Base-by-base conservation (phyloP, 2,113 vertebrate species). In the Lipophrys pholis region DNA sequence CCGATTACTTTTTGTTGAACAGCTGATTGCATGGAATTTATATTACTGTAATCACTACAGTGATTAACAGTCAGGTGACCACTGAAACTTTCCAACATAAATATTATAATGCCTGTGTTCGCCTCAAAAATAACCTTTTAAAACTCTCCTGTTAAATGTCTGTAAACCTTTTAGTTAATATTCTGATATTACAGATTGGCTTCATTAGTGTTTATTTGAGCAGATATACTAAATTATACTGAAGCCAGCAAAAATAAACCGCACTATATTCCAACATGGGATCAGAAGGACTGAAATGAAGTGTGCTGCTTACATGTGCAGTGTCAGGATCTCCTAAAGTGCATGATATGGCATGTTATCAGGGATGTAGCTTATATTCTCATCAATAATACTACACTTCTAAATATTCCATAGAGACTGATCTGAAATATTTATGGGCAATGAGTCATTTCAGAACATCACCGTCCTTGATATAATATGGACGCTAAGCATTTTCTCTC, bases 51-150 rank as follows among this genome's bases (percentile, higher is more conserved):
- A 68, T 78, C 58, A 51, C 36, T 12, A 7, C 6, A 21, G 21
- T 65, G 61, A 81, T 71, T 53, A 51, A 75, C 9, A 67, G 30
- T 41, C 14, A 70, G 17, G 59, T 53, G 49, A 36, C 35, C 40
- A 30, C 3, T 56, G 15, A 69, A 73, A 45, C 16, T 39, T 42
- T 53, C 53, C 16, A 57, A 30, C 21, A 30, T 4, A 30, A 2
- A 30, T 30, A 30, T 30, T 30, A 30, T 30, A 30, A 30, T 30
- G 21, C 2, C 21, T 30, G 21, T 30, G 4, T 30, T 30, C 21
- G 2, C 21, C 21, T 30, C 2, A 30, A 30, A 30, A 30, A 30
- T 30, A 30, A 30, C 21, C 21, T 30, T 30, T 4, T 30, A 30
- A 30, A 30, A 30, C 21, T 30, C 21, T 30, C 21, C 21, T 30